Evolutionary conservation across 1,140 invertebrate genomes (phyloP).

Genomic region (Diorhabda sublineata): DNA sequence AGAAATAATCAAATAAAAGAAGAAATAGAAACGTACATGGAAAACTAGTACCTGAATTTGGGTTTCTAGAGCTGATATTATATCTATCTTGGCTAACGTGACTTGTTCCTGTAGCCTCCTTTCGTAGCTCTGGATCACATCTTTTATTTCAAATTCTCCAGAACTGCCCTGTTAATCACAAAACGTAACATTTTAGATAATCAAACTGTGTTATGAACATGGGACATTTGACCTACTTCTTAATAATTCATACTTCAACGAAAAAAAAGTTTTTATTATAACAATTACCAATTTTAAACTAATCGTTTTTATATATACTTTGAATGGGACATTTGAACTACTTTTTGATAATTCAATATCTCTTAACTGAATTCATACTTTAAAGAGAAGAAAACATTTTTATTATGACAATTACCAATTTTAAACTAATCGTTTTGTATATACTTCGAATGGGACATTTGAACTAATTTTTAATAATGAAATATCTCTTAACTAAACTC

Average conservation of each 20-base stretch:
- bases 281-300: not conserved
- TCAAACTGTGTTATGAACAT: too few relatives aligned
- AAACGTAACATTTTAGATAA: too few relatives aligned
- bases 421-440: too few relatives aligned
- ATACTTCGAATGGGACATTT: too few relatives aligned
- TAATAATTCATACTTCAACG: not conserved
- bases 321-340: too few relatives aligned
- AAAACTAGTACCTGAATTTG: slow-evolving; percentile 56
- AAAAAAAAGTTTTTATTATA: not conserved
- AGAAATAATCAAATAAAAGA: not conserved
- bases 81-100: slow-evolving; percentile 55
- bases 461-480: too few relatives aligned
- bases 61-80: slow-evolving; percentile 55
- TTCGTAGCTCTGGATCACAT: slow-evolving; percentile 50
- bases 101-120: slow-evolving; percentile 56
- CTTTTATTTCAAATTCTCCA: slow-evolving; percentile 47
- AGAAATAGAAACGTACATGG: not conserved
- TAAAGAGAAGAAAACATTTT: too few relatives aligned
- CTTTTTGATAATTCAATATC: too few relatives aligned
- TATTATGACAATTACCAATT: too few relatives aligned
- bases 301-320: not conserved
- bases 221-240: too few relatives aligned
- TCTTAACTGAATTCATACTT: too few relatives aligned
- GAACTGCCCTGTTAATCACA: slow-evolving; percentile 36
- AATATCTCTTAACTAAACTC: too few relatives aligned